Percentiles rank a stretch among this genome's conserved stretches.
Evolutionary conservation across 2,888 invertebrate genomes (phyloP).

Genomic region (Melieria crassipennis): DNA sequence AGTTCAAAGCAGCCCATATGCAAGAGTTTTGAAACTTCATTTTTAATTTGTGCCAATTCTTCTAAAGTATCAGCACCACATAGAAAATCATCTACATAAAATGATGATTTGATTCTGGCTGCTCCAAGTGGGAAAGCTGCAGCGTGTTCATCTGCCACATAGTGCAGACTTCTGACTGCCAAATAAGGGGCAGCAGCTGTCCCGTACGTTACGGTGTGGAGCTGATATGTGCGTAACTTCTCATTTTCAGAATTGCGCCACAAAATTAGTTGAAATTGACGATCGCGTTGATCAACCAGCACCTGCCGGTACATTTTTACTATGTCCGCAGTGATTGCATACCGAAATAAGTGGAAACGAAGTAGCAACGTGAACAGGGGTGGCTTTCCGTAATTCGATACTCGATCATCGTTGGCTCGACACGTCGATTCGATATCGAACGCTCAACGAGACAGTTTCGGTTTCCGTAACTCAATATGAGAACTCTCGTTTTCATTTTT

Average conservation of each 20-base stretch:
- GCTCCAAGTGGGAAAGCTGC: not conserved
- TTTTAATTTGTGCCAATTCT: not conserved
- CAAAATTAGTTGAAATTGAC: conserved; percentile 1
- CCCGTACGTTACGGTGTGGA: too few species aligned
- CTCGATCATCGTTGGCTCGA: too few species aligned
- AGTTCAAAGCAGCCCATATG: conserved; percentile 5
- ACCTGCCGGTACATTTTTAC: conserved; percentile 24
- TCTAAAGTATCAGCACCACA: not conserved
- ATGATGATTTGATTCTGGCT: not conserved
- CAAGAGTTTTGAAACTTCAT: not conserved
- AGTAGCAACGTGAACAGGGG: conserved; percentile 25
- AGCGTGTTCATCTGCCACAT: not conserved
- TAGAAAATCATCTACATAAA: not conserved
- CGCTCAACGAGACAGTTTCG: too few species aligned
- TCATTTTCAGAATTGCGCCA: not conserved
- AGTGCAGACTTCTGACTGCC: conserved; percentile 5
- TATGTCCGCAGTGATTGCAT: conserved; percentile 6
- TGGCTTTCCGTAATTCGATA: too few species aligned
- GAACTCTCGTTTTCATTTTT: too few species aligned
- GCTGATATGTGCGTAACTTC: too few species aligned
- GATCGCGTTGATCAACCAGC: conserved; percentile 14
- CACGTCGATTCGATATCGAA: too few species aligned
- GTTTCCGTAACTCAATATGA: too few species aligned
- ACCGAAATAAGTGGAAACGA: conserved; percentile 17
- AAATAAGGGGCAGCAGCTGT: too few species aligned